phyloP scores from a whole-genome alignment of 1,140 invertebrate species.

The Reticulitermes speratus region DNA sequence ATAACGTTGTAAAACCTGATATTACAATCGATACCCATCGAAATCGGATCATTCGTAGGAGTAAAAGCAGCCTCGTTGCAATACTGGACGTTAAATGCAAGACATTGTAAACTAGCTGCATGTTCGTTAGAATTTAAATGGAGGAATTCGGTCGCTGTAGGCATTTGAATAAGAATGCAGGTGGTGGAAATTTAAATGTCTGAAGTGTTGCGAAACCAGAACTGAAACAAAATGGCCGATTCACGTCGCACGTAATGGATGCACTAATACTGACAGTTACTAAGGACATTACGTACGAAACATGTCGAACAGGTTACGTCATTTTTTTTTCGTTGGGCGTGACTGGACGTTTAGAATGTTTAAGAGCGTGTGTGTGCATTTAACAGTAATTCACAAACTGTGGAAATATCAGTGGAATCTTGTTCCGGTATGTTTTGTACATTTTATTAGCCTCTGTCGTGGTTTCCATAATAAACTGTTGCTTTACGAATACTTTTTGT shows the following conservation, averaged over 20 bases:
- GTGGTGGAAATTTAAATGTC: neutral
- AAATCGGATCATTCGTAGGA: neutral
- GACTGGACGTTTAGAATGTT: too few species aligned
- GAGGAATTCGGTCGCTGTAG: neutral
- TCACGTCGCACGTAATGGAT: neutral
- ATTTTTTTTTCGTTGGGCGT: too few species aligned
- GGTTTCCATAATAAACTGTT: too few species aligned
- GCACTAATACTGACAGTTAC: too few species aligned
- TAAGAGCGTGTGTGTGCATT: too few species aligned
- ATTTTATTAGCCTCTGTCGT: too few species aligned
- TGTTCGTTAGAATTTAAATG: neutral
- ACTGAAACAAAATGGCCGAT: conserved; percentile 1
- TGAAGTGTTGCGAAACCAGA: neutral
- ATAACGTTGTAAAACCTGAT: neutral
- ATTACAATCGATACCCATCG: neutral
- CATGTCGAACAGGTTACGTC: too few species aligned
- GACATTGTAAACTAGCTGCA: neutral
- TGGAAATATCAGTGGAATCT: too few species aligned
- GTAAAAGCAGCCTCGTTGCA: neutral
- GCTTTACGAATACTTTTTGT: too few species aligned
- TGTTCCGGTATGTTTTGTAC: too few species aligned
- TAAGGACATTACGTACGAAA: too few species aligned
- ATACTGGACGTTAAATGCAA: neutral
- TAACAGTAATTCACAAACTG: too few species aligned
- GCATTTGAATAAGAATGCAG: neutral